Conservation (phyloP, 1,140 invertebrate genomes). For the Temnothorax longispinosus region DNA sequence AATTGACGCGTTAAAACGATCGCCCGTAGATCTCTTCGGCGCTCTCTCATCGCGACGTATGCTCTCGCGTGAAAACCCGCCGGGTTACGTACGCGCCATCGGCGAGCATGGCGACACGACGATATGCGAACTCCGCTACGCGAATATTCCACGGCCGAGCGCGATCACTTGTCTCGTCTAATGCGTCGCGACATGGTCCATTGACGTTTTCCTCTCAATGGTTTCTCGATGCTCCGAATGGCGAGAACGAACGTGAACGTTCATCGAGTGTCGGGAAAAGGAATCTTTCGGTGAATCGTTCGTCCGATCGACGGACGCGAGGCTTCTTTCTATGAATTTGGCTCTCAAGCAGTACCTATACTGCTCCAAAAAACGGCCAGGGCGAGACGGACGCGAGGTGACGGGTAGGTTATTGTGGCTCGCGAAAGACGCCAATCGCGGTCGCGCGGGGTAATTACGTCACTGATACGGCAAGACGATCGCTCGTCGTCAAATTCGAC, state of each 20-base stretch:
- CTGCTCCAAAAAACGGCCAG: too few relatives aligned
- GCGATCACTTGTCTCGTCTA: slow-evolving; percentile 3
- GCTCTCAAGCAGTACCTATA: too few relatives aligned
- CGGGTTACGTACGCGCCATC: not conserved
- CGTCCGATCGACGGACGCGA: not conserved
- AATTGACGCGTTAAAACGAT: slow-evolving; percentile 19
- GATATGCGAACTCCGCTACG: not conserved
- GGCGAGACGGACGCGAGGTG: too few relatives aligned
- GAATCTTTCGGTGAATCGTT: not conserved
- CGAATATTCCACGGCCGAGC: not conserved
- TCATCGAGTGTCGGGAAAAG: not conserved
- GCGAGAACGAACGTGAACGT: too few relatives aligned
- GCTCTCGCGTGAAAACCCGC: not conserved
- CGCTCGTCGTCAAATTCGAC: not conserved
- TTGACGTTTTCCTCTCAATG: not conserved
- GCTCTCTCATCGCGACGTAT: not conserved
- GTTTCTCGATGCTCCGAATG: not conserved
- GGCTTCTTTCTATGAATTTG: too few relatives aligned
- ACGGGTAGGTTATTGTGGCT: not conserved
- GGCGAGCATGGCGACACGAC: not conserved
- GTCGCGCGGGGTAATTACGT: too few relatives aligned
- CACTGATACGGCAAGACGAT: too few relatives aligned
- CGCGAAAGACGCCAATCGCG: not conserved
- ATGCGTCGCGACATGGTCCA: not conserved
- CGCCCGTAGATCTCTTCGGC: not conserved